Evolutionary conservation across 1,140 invertebrate genomes (phyloP).

Genomic region (Habropoda laboriosa): DNA sequence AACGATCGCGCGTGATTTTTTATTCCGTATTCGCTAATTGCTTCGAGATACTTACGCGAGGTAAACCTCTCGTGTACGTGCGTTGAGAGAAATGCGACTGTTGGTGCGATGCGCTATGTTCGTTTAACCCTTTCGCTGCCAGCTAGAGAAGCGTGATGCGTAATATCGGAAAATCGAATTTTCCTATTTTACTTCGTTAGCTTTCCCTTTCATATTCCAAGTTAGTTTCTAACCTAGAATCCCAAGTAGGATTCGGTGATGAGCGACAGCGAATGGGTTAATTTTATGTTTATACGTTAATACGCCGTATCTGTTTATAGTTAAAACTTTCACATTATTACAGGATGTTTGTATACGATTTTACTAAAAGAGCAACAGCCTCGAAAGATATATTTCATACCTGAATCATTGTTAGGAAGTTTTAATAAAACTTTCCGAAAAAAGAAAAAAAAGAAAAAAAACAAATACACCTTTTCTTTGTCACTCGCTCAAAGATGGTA

Average conservation of each 20-base stretch:
- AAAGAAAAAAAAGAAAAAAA: too few species aligned
- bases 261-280: too few species aligned
- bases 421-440: constrained; percentile 54
- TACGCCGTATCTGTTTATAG: constrained; percentile 38
- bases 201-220: too few species aligned
- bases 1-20: neutral
- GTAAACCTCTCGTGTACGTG: neutral
- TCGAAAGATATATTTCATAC: constrained; percentile 18
- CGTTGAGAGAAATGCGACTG: constrained; percentile 26
- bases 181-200: too few species aligned
- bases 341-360: constrained; percentile 51
- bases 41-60: neutral
- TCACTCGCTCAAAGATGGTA: neutral
- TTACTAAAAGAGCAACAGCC: constrained; percentile 5
- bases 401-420: constrained; percentile 27
- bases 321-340: constrained; percentile 27
- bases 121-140: too few species aligned
- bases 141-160: too few species aligned
- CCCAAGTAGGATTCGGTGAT: too few species aligned
- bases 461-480: constrained; percentile 19
- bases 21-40: neutral
- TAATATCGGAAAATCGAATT: too few species aligned
- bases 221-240: too few species aligned
- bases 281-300: constrained; percentile 12
- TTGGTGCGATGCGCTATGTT: neutral